Conservation (phyloP, 30 jellyfish, hydroid and myxozoan genomes). For the Haliclystus octoradiatus region DNA sequence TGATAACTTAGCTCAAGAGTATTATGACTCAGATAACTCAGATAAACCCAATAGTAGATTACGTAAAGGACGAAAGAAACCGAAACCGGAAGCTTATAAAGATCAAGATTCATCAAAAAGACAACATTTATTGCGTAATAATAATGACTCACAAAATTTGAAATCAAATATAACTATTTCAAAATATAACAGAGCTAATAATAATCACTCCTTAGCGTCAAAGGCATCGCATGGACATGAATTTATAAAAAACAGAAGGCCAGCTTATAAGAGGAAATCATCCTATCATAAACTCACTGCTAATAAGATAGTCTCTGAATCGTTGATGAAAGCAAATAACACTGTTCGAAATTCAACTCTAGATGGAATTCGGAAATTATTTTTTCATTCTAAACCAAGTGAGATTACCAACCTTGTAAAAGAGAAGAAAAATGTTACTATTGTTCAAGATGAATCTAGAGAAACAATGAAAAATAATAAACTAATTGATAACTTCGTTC, state of each 20-base stretch:
- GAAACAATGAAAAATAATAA: not conserved
- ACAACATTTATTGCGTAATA: not conserved
- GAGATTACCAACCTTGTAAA: not conserved
- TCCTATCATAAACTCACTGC: not conserved
- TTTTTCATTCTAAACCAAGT: not conserved
- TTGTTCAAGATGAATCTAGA: not conserved
- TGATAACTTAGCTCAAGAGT: not conserved
- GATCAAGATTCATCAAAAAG: not conserved
- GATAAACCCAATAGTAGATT: not conserved
- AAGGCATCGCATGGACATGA: not conserved
- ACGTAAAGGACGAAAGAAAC: not conserved
- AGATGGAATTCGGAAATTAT: not conserved
- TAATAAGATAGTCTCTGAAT: not conserved
- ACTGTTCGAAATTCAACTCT: not conserved
- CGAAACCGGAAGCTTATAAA: not conserved
- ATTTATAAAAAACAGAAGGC: not conserved
- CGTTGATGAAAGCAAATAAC: not conserved
- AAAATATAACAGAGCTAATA: not conserved
- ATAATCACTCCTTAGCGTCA: no score
- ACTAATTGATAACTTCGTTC: not conserved
- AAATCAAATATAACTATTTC: no score
- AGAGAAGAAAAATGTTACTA: not conserved
- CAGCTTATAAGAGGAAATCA: not conserved
- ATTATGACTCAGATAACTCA: not conserved
- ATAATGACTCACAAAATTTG: not conserved